Percentiles rank a stretch among this genome's conserved stretches.
These are phyloP conservation scores for Caerostris darwini DNA, from an alignment of 1,140 invertebrate genomes.

Conservation along the genomic window DNA sequence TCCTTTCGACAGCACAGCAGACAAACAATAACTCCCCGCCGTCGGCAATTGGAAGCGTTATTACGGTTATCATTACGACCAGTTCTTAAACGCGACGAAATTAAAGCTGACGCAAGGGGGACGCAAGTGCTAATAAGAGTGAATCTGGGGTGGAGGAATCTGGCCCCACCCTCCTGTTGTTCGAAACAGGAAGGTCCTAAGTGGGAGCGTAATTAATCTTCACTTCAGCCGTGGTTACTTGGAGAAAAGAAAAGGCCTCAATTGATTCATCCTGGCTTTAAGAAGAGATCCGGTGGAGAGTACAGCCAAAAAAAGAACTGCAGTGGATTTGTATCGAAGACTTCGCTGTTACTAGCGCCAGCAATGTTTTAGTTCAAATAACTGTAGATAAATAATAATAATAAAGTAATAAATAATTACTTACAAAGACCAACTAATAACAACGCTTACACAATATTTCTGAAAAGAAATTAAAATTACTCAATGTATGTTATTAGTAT, in stretches of 20 bases:
- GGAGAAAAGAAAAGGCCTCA: slow-evolving; percentile 23
- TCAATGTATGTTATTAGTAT: no score
- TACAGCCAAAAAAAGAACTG: not conserved
- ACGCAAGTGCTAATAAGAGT: slow-evolving; percentile 57
- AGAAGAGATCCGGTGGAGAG: not conserved
- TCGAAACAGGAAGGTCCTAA: slow-evolving; percentile 46
- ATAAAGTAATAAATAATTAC: no score
- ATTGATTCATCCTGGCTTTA: slow-evolving; percentile 28
- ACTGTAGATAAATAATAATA: no score
- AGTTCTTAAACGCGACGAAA: slow-evolving; percentile 56
- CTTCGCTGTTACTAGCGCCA: not conserved
- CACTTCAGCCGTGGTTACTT: slow-evolving; percentile 30
- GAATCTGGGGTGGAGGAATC: slow-evolving; percentile 58
- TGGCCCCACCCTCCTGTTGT: slow-evolving; percentile 43
- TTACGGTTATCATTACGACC: slow-evolving; percentile 68
- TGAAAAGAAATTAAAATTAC: no score
- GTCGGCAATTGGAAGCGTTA: slow-evolving; percentile 45
- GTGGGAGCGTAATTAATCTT: slow-evolving; percentile 63
- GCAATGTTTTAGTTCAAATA: no score
- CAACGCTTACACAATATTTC: no score
- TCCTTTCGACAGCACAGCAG: slow-evolving; percentile 3
- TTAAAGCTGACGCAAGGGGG: slow-evolving; percentile 53
- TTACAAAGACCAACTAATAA: no score
- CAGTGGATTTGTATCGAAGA: not conserved
- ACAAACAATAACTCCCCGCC: slow-evolving; percentile 33